Evolutionary conservation across 2,797 vertebrate genomes (phyloP).

Genomic region (Antennarius maculatus): DNA sequence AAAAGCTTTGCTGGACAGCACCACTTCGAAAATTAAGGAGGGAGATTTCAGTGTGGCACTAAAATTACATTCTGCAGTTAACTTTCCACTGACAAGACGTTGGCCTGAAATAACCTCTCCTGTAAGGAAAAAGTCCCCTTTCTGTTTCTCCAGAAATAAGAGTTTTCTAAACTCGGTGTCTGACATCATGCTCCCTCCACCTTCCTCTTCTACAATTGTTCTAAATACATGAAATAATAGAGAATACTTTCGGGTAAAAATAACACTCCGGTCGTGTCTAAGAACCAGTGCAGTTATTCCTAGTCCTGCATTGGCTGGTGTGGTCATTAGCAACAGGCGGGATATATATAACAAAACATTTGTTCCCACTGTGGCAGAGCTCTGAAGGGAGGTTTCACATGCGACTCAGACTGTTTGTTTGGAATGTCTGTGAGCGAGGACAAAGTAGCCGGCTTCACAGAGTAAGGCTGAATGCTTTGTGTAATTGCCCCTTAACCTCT

Average conservation of each 20-base stretch:
- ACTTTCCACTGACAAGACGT: constrained; percentile 70
- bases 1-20: constrained; percentile 61
- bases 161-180: constrained; percentile 49
- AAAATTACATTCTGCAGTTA: constrained; percentile 72
- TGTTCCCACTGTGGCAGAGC: constrained; percentile 53
- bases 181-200: constrained; percentile 60
- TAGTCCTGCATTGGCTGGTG: constrained; percentile 21
- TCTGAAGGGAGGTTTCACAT: constrained; percentile 41
- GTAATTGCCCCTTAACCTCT: constrained; percentile 57
- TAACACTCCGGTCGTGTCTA: constrained; percentile 45
- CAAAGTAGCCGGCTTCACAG: constrained; percentile 64
- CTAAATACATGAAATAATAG: constrained; percentile 56
- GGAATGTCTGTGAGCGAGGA: constrained; percentile 69
- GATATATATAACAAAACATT: constrained; percentile 75
- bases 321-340: constrained; percentile 69
- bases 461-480: constrained; percentile 47
- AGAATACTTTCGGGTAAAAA: constrained; percentile 65
- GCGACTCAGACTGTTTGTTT: constrained; percentile 65
- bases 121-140: neutral
- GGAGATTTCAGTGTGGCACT: constrained; percentile 64
- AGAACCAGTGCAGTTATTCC: constrained; percentile 38
- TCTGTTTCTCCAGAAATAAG: constrained; percentile 17
- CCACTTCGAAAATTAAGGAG: constrained; percentile 63
- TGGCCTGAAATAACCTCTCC: constrained; percentile 48
- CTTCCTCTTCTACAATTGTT: constrained; percentile 53